Conservation (phyloP, 37 sponge, comb jelly and placozoan genomes). For the Geodia barretti region DNA sequence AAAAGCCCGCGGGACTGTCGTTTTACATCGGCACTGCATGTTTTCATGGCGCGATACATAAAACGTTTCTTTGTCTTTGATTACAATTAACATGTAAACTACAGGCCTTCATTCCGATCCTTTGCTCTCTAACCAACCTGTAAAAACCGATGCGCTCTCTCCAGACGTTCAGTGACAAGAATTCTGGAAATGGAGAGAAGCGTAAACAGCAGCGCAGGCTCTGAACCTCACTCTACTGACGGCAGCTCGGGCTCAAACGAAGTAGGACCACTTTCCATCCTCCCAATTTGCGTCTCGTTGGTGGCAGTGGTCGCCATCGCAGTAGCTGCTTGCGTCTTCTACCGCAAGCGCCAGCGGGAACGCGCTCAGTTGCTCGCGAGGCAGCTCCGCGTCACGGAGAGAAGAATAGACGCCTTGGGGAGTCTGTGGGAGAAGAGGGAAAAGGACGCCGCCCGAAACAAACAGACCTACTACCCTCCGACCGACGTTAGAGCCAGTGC, state of each 20-base stretch:
- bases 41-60: too few species aligned
- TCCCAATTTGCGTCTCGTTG: conserved; percentile 24
- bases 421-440: conserved; percentile 9
- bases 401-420: conserved; percentile 34
- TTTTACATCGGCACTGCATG: too few species aligned
- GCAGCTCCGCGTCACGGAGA: conserved; percentile 38
- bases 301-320: conserved; percentile 5
- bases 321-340: conserved; percentile 28
- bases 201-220: too few species aligned
- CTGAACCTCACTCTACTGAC: too few species aligned
- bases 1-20: too few species aligned
- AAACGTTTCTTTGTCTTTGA: too few species aligned
- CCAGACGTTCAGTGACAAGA: too few species aligned
- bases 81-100: neutral
- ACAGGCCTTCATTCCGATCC: neutral
- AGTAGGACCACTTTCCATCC: conserved; percentile 11
- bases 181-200: too few species aligned
- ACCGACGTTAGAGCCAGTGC: neutral
- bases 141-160: neutral
- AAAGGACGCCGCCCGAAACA: neutral
- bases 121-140: neutral
- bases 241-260: neutral
- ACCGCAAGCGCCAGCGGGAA: conserved; percentile 33
- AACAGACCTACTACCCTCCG: neutral
- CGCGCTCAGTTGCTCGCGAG: conserved; percentile 5